Percentiles rank a stretch among this genome's conserved stretches.
phyloP scores from a whole-genome alignment of 2,888 invertebrate genomes.

The Empis livida region DNA sequence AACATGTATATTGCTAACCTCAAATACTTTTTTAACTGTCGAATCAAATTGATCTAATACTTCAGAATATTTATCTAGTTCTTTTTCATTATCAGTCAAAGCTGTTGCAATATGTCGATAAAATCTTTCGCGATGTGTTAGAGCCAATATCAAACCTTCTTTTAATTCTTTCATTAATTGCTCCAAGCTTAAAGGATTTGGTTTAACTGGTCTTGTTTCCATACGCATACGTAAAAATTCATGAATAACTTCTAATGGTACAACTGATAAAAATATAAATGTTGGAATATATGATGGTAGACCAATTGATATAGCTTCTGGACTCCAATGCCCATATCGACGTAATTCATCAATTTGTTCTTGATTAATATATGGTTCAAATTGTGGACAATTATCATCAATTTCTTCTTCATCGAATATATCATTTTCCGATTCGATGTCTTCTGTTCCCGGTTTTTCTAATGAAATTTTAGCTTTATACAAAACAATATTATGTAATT shows the following conservation, averaged over 20 bases:
- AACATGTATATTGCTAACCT: conserved; percentile 38
- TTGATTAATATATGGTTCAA: conserved; percentile 32
- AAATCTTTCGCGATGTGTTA: conserved; percentile 67
- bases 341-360: conserved; percentile 31
- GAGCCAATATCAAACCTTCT: conserved; percentile 75
- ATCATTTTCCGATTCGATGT: conserved; percentile 31
- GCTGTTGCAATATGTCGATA: conserved; percentile 50
- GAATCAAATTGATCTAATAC: conserved; percentile 61
- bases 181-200: conserved; percentile 73
- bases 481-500: conserved; percentile 53
- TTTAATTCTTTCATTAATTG: conserved; percentile 84
- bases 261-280: conserved; percentile 73
- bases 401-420: conserved; percentile 34
- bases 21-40: conserved; percentile 60
- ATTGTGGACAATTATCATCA: conserved; percentile 15
- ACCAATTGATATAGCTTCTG: conserved; percentile 59
- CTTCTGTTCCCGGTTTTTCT: conserved; percentile 38
- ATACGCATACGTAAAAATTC: conserved; percentile 78
- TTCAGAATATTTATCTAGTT: conserved; percentile 40
- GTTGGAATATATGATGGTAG: conserved; percentile 75
- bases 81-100: conserved; percentile 38
- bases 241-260: conserved; percentile 83
- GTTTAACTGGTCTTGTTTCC: conserved; percentile 68
- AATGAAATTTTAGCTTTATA: conserved; percentile 59
- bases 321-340: conserved; percentile 61